A percentile compares a stretch with the other conserved stretches of the same genome.
Evolutionary conservation across 2,888 invertebrate genomes (phyloP).

Genomic region (Ophioninae sp.): DNA sequence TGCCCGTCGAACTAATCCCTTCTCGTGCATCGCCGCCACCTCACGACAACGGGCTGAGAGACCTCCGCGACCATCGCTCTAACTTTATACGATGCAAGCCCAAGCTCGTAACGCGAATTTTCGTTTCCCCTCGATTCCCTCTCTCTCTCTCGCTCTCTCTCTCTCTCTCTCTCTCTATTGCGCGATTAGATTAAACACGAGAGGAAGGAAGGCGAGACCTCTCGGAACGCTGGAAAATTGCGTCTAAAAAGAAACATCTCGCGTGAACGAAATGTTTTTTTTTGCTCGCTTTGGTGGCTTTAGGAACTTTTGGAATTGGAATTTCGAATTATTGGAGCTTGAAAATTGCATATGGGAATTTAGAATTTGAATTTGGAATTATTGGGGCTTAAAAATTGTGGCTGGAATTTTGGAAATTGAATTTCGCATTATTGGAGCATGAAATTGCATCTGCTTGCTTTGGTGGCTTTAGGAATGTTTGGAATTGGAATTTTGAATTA

Average conservation of each 20-base stretch:
- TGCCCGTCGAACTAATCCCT: constrained; percentile 56
- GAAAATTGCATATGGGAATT: no score
- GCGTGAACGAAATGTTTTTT: not conserved
- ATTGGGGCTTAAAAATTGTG: no score
- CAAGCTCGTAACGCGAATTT: constrained; percentile 52
- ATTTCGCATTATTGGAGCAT: no score
- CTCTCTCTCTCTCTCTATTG: not conserved
- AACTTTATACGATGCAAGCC: constrained; percentile 48
- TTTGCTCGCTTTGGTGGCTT: no score
- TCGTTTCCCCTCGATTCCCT: constrained; percentile 35
- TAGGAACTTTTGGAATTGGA: no score
- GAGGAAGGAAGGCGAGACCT: not conserved
- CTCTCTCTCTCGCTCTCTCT: no score
- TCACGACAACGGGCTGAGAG: constrained; percentile 35
- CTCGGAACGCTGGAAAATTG: not conserved
- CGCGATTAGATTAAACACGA: not conserved
- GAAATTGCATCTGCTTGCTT: no score
- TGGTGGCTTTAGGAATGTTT: no score
- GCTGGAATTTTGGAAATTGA: no score
- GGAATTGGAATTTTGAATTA: not conserved
- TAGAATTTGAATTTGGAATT: not conserved
- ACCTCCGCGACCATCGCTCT: constrained; percentile 31
- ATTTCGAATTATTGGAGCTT: no score
- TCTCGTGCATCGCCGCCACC: constrained; percentile 45
- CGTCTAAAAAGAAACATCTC: no score